Percentiles rank a stretch among this genome's conserved stretches.
Evolutionary conservation across 2,888 invertebrate species (phyloP).

Genomic region (Epistrophe grossulariae): DNA sequence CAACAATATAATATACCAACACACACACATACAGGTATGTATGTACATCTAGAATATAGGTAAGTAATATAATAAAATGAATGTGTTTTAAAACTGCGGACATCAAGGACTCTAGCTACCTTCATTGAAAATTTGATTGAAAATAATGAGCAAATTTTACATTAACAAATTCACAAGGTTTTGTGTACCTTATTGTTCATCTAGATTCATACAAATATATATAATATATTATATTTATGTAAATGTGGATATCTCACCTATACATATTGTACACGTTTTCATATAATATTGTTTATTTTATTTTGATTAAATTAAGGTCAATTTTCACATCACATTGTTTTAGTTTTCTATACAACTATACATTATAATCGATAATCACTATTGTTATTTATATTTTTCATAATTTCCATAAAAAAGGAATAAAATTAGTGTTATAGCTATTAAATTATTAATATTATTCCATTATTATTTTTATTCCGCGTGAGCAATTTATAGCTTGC

Average conservation of each 20-base stretch:
- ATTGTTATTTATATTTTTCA: constrained; percentile 10
- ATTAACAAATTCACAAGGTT: neutral
- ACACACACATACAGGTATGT: neutral
- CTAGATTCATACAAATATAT: too few species aligned
- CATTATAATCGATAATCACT: too few species aligned
- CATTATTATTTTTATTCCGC: neutral
- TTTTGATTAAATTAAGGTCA: constrained; percentile 26
- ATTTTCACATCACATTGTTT: neutral
- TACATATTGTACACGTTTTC: neutral
- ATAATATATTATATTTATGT: too few species aligned
- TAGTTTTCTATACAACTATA: constrained; percentile 13
- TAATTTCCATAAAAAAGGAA: neutral
- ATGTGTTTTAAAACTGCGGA: neutral
- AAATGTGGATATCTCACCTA: neutral
- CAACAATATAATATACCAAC: neutral
- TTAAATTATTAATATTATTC: neutral
- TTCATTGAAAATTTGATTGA: neutral
- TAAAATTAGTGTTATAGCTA: neutral
- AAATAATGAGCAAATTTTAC: constrained; percentile 15
- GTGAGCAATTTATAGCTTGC: neutral
- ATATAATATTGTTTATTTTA: constrained; percentile 20
- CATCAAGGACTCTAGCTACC: neutral
- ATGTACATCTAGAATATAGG: too few species aligned
- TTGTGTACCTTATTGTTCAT: neutral
- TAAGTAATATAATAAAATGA: neutral